Base-by-base conservation (phyloP, 30 jellyfish, hydroid and myxozoan species). In the Mastigias papua region DNA sequence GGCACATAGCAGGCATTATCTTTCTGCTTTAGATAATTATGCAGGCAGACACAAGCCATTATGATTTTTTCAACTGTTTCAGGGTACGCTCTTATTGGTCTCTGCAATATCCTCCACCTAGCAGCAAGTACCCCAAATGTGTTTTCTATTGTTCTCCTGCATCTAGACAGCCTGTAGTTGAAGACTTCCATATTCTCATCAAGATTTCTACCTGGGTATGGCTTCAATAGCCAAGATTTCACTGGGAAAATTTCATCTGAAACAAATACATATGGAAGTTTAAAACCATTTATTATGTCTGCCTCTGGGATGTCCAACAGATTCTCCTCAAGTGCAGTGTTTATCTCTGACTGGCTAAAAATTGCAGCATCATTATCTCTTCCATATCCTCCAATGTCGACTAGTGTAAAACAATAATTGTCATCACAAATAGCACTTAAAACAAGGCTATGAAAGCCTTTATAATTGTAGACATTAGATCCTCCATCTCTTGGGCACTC, bases 401-500 rank as follows among this genome's bases (percentile, higher is more conserved):
- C 98, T 8, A 70, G 50, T 1, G 96, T 76, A 63, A 91, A 84
- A 27, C 86, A 57, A 68, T 92, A 87, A 10, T 87, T 78, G 35
- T 97, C 92, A 86, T 92, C 97, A 82, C 97, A 92, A 3, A 92
- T 79, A 19, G 92, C 96, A 82, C 69, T 66, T 37, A 89, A 74
- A 20, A 78, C 97, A 32, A 78, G 30, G 85, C 97, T 78, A 80
- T 73, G 88, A 66, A 88, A 88, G 23, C 81, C 85, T 63, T 89
- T 89, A 58, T 89, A 89, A 50, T 80, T 89, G 93, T 27, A 88
- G 82, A 35, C 64, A 23, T 29, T 49, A 10, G 95, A 86, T 21
- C 95, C 91, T 28, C 34, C 66, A 73, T 34, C 48, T 37, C 73
- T 69, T 28, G 93, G 93, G 84, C 93, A 80, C 72, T 89, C 93